Percentiles rank a stretch among this genome's conserved stretches.
Evolutionary conservation across 2,113 vertebrate species (phyloP).

Genomic region (Rhinopomastus cyanomelas): DNA sequence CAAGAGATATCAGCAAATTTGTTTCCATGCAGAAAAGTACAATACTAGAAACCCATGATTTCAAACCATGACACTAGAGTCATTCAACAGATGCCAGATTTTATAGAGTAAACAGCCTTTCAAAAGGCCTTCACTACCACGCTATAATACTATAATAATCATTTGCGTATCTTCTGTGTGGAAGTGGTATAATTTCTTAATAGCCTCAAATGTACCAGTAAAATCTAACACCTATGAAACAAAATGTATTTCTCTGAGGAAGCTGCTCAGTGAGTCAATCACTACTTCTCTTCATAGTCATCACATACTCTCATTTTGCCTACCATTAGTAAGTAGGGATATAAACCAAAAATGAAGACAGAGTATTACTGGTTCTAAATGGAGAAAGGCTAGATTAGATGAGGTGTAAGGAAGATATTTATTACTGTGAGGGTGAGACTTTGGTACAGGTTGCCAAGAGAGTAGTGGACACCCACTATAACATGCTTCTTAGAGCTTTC

Average conservation of each 20-base stretch:
- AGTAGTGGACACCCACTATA: not conserved
- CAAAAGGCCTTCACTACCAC: not conserved
- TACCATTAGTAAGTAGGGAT: not conserved
- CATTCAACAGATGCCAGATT: not conserved
- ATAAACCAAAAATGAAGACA: not conserved
- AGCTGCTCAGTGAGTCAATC: not conserved
- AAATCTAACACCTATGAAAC: not conserved
- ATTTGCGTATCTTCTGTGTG: not conserved
- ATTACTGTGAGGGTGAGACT: not conserved
- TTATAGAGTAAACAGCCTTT: not conserved
- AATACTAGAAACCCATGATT: too few species aligned
- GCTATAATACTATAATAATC: not conserved
- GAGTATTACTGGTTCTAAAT: not conserved
- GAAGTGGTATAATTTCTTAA: not conserved
- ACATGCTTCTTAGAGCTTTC: not conserved
- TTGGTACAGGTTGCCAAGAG: not conserved
- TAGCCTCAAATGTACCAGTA: not conserved
- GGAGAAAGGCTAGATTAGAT: too few species aligned
- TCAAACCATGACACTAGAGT: not conserved
- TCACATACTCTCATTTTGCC: not conserved
- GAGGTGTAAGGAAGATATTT: not conserved
- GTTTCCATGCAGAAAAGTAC: too few species aligned
- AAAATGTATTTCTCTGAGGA: not conserved
- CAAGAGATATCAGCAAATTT: too few species aligned
- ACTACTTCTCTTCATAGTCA: not conserved